phyloP scores from a whole-genome alignment of 92 coral and sea anemone species.

The Diadumene lineata region DNA sequence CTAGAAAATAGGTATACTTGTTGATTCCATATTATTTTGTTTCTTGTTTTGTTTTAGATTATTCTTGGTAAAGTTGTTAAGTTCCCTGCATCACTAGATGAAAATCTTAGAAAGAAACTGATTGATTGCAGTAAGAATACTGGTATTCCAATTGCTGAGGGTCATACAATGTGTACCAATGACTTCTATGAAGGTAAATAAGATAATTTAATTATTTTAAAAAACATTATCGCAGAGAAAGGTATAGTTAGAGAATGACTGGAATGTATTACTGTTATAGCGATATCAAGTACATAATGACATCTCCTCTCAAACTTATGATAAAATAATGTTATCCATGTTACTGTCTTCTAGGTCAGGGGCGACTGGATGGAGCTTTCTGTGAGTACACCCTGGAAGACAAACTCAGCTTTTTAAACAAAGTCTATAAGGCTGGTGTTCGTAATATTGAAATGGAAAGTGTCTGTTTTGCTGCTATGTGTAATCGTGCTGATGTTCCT shows the following conservation, averaged over 20 bases:
- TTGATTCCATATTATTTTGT: too few relatives aligned
- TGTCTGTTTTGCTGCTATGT: constrained; percentile 92
- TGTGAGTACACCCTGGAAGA: constrained; percentile 88
- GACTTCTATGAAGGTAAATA: constrained; percentile 94
- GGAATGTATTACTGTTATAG: too few relatives aligned
- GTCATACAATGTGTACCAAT: constrained; percentile 96
- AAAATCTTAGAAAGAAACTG: constrained; percentile 62
- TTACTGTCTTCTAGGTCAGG: constrained; percentile 67
- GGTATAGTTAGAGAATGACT: too few relatives aligned
- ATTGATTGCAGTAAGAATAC: constrained; percentile 51
- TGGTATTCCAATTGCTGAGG: constrained; percentile 73
- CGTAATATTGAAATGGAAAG: constrained; percentile 96
- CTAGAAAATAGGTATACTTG: too few relatives aligned
- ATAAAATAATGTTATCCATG: too few relatives aligned
- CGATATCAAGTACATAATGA: too few relatives aligned
- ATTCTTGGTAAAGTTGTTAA: constrained; percentile 76
- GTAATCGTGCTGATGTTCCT: constrained; percentile 84
- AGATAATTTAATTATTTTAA: not conserved
- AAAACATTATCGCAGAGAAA: constrained; percentile 4
- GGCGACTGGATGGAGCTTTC: constrained; percentile 94
- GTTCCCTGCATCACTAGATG: constrained; percentile 77
- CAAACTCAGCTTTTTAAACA: constrained; percentile 71
- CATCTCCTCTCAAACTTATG: too few relatives aligned
- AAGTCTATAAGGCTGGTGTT: constrained; percentile 72
- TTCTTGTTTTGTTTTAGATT: constrained; percentile 53